These are phyloP conservation scores for Fringilla coelebs DNA, from an alignment of 2,797 vertebrate genomes.

Conservation along the genomic window DNA sequence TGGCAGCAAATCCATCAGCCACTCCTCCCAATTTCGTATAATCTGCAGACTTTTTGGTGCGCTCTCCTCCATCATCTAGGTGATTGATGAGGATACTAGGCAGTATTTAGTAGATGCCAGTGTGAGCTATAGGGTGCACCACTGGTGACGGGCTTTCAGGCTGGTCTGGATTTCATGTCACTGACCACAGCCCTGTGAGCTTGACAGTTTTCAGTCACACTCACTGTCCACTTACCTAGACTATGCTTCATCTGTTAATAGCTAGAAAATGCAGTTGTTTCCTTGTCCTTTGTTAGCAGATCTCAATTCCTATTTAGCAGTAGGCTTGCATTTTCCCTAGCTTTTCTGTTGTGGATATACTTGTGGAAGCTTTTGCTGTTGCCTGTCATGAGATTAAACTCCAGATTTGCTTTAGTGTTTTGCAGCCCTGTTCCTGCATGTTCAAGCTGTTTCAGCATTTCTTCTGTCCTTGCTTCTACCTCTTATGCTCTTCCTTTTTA, in stretches of 20 bases:
- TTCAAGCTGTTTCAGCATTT: background rate
- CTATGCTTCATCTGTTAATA: background rate
- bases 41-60: background rate
- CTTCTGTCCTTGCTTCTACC: background rate
- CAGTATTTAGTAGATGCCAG: background rate
- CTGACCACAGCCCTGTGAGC: background rate
- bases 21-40: background rate
- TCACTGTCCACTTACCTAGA: background rate
- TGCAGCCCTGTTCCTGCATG: accelerated
- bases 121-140: background rate
- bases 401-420: background rate
- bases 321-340: background rate
- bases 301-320: background rate
- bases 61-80: background rate
- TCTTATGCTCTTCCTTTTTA: background rate
- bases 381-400: background rate
- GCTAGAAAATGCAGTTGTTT: background rate
- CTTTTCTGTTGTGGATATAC: background rate
- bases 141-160: background rate
- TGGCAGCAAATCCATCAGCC: background rate
- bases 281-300: background rate
- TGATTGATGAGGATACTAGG: background rate
- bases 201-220: background rate
- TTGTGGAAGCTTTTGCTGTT: background rate
- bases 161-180: background rate